Evolutionary conservation across 2,888 invertebrate species (phyloP).

Genomic region (Cheilosia pagana): DNA sequence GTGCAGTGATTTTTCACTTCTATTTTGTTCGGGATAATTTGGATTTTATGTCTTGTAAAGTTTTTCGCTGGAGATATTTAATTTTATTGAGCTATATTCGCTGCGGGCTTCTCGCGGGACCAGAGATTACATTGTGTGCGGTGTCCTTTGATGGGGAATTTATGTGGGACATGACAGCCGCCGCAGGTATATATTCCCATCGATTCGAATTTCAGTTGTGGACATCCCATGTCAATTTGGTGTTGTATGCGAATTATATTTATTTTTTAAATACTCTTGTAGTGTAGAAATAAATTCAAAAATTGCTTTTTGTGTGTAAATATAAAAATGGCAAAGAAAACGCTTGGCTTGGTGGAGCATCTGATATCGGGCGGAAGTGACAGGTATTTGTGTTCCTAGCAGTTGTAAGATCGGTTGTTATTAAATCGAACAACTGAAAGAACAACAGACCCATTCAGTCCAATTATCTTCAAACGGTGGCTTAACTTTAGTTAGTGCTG

Average conservation of each 20-base stretch:
- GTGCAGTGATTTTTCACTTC: constrained; percentile 70
- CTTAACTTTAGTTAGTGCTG: too few relatives aligned
- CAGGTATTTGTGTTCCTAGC: too few relatives aligned
- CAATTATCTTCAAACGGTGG: too few relatives aligned
- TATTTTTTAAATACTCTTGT: too few relatives aligned
- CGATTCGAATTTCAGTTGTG: constrained; percentile 22
- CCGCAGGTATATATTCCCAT: constrained; percentile 22
- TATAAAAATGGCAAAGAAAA: too few relatives aligned
- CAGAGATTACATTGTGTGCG: constrained; percentile 17
- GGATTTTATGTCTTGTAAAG: constrained; percentile 55
- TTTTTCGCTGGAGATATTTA: constrained; percentile 44
- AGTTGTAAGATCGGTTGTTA: too few relatives aligned
- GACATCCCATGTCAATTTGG: constrained; percentile 7
- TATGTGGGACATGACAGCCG: constrained; percentile 24
- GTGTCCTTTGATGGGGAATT: constrained; percentile 24
- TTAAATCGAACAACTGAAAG: too few relatives aligned
- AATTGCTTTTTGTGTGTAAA: too few relatives aligned
- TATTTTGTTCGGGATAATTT: constrained; percentile 57
- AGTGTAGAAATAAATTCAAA: too few relatives aligned
- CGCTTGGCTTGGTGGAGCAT: too few relatives aligned
- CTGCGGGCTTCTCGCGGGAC: constrained; percentile 7
- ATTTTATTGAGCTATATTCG: constrained; percentile 46
- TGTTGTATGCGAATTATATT: background rate
- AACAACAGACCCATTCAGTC: too few relatives aligned
- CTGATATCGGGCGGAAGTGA: too few relatives aligned